Evolutionary conservation across 2,113 vertebrate species (phyloP), one percentile per base, ranked within the genome.

Genomic region (Microcebus jonahi): DNA sequence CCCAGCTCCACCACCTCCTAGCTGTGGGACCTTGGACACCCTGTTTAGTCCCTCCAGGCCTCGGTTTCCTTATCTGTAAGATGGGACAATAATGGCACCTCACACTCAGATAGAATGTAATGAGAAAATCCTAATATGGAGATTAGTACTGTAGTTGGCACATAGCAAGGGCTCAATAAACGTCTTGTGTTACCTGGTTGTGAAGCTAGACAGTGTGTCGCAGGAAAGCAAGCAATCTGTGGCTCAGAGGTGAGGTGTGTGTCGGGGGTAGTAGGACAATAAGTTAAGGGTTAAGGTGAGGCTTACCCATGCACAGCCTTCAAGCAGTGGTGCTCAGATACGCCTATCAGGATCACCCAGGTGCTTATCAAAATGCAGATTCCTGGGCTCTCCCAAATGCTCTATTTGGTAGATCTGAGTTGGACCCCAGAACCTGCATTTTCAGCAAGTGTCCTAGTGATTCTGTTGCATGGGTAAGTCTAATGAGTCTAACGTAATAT

Each of bases 401-500:
- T 77, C 53, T 68, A 11, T 9, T 91, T 31, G 23, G 34, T 34
- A 71, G 63, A 31, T 31, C 48, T 2, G 21, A 29, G 34, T 14
- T 42, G 39, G 15, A 25, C 57, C 67, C 10, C 15, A 23, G 82
- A n/a, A 63, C 13, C 11, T 36, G 6, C 20, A 23, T 77, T 48
- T 77, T 45, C 29, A 61, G 15, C 6, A 21, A 21, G 65, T 18
- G 20, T 31, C 85, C 27, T 53, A 6, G 20, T 61, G 61, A 59
- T 23, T 48, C 14, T 0, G 9, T 34, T 21, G 36, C 31, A 7
- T 11, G 11, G 42, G 12, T 27, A 18, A 21, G 20, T 48, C 77
- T 39, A 6, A 1, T 12, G 8, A 1, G 2, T 11, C 31, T 85
- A 42, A 65, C 11, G 3, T 8, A 15, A 13, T 15, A 14, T 27